Evolutionary conservation across 2,113 vertebrate genomes (phyloP).

Genomic region (Micromys minutus): DNA sequence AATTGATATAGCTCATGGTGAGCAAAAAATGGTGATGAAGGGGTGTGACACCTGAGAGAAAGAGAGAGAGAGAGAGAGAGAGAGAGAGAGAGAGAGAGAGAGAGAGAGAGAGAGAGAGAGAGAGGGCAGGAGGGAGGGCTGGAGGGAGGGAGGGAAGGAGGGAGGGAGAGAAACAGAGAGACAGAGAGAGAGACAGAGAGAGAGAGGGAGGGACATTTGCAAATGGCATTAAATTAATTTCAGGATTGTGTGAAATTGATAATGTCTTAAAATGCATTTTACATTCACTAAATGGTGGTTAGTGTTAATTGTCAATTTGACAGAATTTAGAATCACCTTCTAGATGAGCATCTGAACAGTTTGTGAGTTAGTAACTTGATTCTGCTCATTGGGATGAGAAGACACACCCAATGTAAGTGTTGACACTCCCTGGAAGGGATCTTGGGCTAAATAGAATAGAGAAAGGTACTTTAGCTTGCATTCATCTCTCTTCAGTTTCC

Average conservation of each 20-base stretch:
- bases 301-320: not conserved
- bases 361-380: not conserved
- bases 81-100: not conserved
- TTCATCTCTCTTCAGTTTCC: not conserved
- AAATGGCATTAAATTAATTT: not conserved
- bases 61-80: no score
- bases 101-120: not conserved
- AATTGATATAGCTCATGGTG: not conserved
- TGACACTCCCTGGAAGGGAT: not conserved
- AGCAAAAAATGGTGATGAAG: no score
- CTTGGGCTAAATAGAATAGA: not conserved
- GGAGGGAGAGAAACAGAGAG: no score
- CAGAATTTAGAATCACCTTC: not conserved
- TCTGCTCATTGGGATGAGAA: not conserved
- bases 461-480: not conserved
- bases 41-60: no score
- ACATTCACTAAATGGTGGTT: not conserved
- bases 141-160: not conserved
- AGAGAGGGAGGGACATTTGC: not conserved
- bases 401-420: not conserved
- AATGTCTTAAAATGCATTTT: not conserved
- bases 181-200: not conserved
- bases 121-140: no score
- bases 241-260: not conserved
- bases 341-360: not conserved